Conservation (phyloP, 2,888 invertebrate species). For the Phania funesta region DNA sequence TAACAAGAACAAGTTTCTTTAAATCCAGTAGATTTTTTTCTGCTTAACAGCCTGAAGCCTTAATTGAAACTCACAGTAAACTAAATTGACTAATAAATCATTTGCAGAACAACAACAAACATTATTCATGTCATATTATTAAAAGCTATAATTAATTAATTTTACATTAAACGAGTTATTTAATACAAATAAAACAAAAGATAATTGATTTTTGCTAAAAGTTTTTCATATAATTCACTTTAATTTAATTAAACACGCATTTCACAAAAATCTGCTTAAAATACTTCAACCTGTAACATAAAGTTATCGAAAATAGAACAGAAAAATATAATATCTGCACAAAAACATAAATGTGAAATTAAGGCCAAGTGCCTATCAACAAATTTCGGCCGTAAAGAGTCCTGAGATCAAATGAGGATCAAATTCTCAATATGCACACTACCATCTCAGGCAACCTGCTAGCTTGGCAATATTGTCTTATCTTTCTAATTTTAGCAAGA, state of each 20-base stretch:
- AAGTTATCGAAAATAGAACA: too few species aligned
- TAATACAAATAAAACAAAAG: background rate
- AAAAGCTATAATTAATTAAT: conserved; percentile 47
- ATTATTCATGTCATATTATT: conserved; percentile 34
- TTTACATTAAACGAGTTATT: conserved; percentile 7
- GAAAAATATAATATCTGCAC: too few species aligned
- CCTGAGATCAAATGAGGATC: too few species aligned
- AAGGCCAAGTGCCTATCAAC: too few species aligned
- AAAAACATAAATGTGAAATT: too few species aligned
- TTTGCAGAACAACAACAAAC: background rate
- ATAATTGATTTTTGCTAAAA: conserved; percentile 30
- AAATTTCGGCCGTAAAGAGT: too few species aligned
- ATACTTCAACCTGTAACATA: too few species aligned
- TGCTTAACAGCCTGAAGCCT: background rate
- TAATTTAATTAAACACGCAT: background rate
- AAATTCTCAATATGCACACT: too few species aligned
- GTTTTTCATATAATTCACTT: background rate
- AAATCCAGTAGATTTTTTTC: conserved; percentile 16
- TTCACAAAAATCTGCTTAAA: background rate
- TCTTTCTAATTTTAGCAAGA: too few species aligned
- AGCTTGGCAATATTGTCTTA: too few species aligned
- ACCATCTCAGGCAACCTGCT: too few species aligned
- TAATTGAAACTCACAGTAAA: conserved; percentile 37
- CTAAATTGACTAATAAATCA: conserved; percentile 62
- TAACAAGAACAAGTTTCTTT: background rate